Evolutionary conservation across 1,140 invertebrate genomes (phyloP), one percentile per base, ranked within the genome.

Genomic region (Venturia canescens): DNA sequence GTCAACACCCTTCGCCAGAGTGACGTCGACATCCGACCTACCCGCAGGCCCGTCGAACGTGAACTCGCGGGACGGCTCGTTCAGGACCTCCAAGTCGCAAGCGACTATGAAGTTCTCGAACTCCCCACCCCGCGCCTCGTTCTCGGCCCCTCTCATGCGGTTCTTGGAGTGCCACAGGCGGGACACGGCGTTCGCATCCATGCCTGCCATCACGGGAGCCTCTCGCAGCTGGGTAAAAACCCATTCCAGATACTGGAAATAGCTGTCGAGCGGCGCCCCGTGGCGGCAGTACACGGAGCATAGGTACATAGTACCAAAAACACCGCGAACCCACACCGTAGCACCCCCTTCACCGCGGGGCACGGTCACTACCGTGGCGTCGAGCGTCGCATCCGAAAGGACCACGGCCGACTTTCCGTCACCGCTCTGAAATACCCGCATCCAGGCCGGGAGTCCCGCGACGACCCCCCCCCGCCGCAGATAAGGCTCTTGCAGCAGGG

Each of bases 161-260:
- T 70, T 70, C 67, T 70, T 70, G 18, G 70, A 76, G 78, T 50
- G 77, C 84, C 84, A 85, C 21, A 84, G 34, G 6, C 70, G 75
- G 13, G 83, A 84, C 5, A 66, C 70, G 3, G 81, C 83, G 50
- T 85, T 84, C 3, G 81, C 79, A 72, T 84, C 84, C 79, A 79
- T 29, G 15, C 83, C 76, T 5, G 79, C 70, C 21, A 84, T 15
- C 5, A 83, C 29, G 21, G 29, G 50, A 21, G 66, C 34, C 15
- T 63, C 70, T 21, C 48, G 31, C 21, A 80, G 18, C 18, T 21
- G 48, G 7, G 16, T 48, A n/a, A 67, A 26, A 2, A 81, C 44
- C 23, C 53, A 23, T 44, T 80, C 75, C 57, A 83, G 23, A 26
- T 78, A 83, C 23, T 53, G 21, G 23, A 81, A 6, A 16, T 74